phyloP scores from a whole-genome alignment of 2,113 vertebrate genomes.

The Heterocephalus glaber region DNA sequence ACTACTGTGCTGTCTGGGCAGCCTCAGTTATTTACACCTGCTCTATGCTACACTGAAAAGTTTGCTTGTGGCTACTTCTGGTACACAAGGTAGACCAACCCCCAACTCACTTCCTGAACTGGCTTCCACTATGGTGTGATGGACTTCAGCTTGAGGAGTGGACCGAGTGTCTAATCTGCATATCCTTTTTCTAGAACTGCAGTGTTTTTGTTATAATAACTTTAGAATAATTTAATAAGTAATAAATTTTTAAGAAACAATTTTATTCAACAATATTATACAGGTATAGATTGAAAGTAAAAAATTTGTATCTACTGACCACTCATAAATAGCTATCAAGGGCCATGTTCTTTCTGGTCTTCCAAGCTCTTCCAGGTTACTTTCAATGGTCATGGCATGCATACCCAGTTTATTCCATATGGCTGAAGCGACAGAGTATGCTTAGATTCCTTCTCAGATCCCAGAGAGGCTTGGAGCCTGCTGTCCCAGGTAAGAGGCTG shows the following conservation, averaged over 20 bases:
- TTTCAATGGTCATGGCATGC: neutral
- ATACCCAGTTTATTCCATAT: no score
- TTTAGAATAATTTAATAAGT: no score
- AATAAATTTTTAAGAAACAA: neutral
- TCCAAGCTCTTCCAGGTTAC: neutral
- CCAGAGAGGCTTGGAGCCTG: neutral
- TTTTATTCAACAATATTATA: neutral
- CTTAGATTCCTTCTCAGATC: neutral
- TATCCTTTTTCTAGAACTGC: neutral
- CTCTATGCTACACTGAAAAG: neutral
- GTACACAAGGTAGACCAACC: neutral
- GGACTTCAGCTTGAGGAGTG: neutral
- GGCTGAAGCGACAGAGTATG: neutral
- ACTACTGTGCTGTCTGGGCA: constrained; percentile 22
- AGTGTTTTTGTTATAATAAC: neutral
- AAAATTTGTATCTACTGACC: neutral
- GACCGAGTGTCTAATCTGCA: neutral
- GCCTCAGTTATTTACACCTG: neutral
- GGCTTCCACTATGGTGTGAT: neutral
- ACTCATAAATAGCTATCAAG: neutral
- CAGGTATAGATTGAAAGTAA: neutral
- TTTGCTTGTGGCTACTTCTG: neutral
- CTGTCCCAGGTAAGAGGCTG: neutral
- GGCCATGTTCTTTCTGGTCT: neutral
- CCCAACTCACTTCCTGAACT: neutral